phyloP scores from a whole-genome alignment of 2,797 vertebrate species.

The Oophaga sylvatica region DNA sequence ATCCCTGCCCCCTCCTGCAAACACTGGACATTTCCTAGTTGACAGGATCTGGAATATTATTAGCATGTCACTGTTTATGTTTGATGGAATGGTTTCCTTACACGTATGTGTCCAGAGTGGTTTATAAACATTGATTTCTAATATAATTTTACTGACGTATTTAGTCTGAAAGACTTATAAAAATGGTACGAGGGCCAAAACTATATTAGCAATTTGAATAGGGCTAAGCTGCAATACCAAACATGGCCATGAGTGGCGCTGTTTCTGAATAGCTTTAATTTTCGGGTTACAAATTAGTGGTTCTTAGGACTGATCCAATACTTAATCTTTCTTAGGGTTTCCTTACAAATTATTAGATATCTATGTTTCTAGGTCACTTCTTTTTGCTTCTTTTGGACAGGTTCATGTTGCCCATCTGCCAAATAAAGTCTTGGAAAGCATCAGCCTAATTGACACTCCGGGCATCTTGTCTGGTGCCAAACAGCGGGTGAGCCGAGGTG shows the following conservation, averaged over 20 bases:
- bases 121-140: conserved; percentile 32
- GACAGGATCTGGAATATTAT: conserved; percentile 45
- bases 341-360: not conserved
- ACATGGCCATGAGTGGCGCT: not conserved
- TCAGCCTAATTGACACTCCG: conserved; percentile 89
- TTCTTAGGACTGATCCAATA: too few species aligned
- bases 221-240: not conserved
- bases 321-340: not conserved
- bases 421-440: conserved; percentile 91
- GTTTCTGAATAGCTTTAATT: not conserved
- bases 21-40: conserved; percentile 22
- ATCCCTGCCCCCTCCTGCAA: not conserved
- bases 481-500: conserved; percentile 89
- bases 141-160: not conserved
- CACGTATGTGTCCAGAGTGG: conserved; percentile 9
- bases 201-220: not conserved
- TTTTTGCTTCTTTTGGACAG: conserved; percentile 65
- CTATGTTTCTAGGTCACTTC: not conserved
- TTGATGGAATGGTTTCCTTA: conserved; percentile 42
- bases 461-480: conserved; percentile 87
- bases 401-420: conserved; percentile 88
- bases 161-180: not conserved
- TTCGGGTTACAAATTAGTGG: not conserved
- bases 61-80: conserved; percentile 48
- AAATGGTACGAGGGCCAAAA: not conserved